phyloP scores from a whole-genome alignment of 2,113 vertebrate species.

The Morone saxatilis region DNA sequence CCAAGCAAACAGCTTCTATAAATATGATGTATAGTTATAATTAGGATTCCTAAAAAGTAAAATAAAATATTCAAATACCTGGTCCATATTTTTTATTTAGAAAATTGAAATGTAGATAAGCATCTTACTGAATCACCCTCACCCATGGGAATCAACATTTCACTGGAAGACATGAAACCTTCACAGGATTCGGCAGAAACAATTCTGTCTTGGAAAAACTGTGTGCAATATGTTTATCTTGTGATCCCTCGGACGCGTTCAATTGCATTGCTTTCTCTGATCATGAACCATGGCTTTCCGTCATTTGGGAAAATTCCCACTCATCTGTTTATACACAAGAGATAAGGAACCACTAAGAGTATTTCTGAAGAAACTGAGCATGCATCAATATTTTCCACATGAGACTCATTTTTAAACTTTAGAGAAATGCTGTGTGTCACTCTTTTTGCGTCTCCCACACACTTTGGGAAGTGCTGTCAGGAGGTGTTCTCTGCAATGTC shows the following conservation, averaged over 20 bases:
- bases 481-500: slow-evolving; percentile 52
- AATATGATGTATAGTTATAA: not conserved
- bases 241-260: slow-evolving; percentile 15
- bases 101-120: not conserved
- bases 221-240: slow-evolving; percentile 47
- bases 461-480: slow-evolving; percentile 48
- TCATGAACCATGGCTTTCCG: slow-evolving; percentile 22
- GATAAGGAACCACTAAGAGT: slow-evolving; percentile 43
- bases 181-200: slow-evolving; percentile 7
- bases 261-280: slow-evolving; percentile 17
- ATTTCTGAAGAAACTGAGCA: slow-evolving; percentile 43
- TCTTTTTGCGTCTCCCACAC: slow-evolving; percentile 53
- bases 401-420: slow-evolving; percentile 48
- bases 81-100: not conserved
- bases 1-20: not conserved
- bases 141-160: slow-evolving; percentile 22
- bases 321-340: slow-evolving; percentile 39
- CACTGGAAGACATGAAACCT: slow-evolving; percentile 7
- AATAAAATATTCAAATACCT: not conserved
- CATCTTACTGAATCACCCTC: slow-evolving; percentile 12
- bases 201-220: slow-evolving; percentile 32
- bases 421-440: slow-evolving; percentile 50
- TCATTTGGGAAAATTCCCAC: slow-evolving; percentile 43
- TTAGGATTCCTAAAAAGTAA: not conserved
- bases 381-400: slow-evolving; percentile 55